Evolutionary conservation across 2,113 vertebrate species (phyloP).

Genomic region (Rhabdomys dilectus): DNA sequence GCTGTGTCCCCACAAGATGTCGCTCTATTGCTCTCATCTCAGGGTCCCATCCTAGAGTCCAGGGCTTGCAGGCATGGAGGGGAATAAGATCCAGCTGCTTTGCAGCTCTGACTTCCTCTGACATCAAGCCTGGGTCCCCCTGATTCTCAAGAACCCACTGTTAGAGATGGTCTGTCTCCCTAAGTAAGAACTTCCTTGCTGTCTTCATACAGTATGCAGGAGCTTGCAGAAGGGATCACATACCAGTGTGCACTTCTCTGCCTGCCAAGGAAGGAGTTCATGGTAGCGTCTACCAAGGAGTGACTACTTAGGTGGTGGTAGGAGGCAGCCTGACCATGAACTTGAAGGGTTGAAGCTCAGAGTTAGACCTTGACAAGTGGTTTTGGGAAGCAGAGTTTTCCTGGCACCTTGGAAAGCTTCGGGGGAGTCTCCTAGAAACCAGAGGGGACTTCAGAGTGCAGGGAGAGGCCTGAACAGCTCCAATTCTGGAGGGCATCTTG

Average conservation of each 20-base stretch:
- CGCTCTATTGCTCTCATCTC: rapidly evolving
- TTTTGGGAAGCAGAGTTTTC: rapidly evolving
- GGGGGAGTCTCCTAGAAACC: not conserved
- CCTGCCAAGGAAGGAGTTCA: not conserved
- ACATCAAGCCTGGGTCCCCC: rapidly evolving
- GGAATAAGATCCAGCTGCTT: not conserved
- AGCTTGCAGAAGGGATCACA: not conserved
- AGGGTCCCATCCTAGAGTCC: not conserved
- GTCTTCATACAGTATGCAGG: not conserved
- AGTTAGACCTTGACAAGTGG: rapidly evolving
- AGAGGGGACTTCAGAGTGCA: not conserved
- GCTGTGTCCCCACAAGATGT: not conserved
- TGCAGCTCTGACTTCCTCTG: not conserved
- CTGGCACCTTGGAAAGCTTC: rapidly evolving
- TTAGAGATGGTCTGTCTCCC: rapidly evolving
- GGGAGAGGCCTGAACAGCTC: not conserved
- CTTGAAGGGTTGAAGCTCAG: not conserved
- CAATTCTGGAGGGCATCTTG: too few species aligned
- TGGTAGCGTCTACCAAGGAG: not conserved
- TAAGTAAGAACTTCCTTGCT: not conserved
- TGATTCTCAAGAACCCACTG: rapidly evolving
- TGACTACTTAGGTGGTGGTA: not conserved
- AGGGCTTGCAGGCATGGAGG: not conserved
- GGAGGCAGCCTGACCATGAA: rapidly evolving
- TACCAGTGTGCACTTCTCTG: not conserved